Conservation (phyloP, 2,113 vertebrate genomes). For the Macrotis lagotis region DNA sequence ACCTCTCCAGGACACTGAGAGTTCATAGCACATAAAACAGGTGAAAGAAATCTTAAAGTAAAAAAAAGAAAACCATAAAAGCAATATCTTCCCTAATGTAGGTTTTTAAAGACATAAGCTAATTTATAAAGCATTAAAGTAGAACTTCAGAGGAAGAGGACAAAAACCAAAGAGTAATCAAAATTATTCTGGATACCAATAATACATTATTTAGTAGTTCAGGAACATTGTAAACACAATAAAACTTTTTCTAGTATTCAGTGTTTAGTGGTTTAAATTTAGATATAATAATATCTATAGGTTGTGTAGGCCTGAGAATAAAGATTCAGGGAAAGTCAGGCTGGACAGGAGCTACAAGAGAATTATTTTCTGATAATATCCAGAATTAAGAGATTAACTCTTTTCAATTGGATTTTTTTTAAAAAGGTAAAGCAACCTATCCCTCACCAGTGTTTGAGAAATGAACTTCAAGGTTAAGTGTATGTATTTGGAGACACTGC, state of each 20-base stretch:
- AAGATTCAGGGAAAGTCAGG: neutral
- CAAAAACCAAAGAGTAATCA: neutral
- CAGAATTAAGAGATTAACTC: constrained; percentile 37
- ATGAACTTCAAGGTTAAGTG: constrained; percentile 12
- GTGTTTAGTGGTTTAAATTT: constrained; percentile 12
- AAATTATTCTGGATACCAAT: neutral
- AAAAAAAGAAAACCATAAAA: neutral
- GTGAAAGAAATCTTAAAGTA: neutral
- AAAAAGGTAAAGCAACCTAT: constrained; percentile 35
- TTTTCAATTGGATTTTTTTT: constrained; percentile 37
- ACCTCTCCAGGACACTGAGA: neutral
- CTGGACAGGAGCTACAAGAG: constrained; percentile 18
- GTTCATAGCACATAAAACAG: neutral
- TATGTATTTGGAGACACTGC: neutral
- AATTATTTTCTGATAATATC: constrained; percentile 45
- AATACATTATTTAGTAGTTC: neutral
- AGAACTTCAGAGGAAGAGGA: neutral
- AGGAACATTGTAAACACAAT: constrained; percentile 12
- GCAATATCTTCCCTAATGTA: neutral
- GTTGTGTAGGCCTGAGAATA: neutral
- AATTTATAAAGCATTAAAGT: neutral
- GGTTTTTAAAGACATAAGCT: neutral
- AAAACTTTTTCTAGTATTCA: constrained; percentile 3
- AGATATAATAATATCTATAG: neutral
- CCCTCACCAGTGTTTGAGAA: constrained; percentile 29